Evolutionary conservation across 2,113 vertebrate genomes (phyloP).

Genomic region (Pluvianellus socialis): DNA sequence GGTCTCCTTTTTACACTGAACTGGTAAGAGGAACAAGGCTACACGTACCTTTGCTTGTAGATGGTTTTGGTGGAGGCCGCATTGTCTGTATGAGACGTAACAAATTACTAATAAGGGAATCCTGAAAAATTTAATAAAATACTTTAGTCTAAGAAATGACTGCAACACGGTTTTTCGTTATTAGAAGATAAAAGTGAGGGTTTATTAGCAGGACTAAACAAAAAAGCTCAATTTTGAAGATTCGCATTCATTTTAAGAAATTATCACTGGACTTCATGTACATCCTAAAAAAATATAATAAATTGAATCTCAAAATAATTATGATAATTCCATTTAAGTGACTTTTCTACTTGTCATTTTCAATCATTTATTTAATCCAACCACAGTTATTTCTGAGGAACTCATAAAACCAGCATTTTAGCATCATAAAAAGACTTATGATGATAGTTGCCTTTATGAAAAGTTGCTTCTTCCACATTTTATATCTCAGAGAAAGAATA

Average conservation of each 20-base stretch:
- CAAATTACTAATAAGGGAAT: constrained; percentile 92
- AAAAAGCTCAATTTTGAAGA: neutral
- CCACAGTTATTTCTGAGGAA: neutral
- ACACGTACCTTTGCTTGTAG: constrained; percentile 81
- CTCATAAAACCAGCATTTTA: neutral
- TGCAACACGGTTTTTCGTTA: accelerated
- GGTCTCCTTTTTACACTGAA: neutral
- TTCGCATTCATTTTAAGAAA: neutral
- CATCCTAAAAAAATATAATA: accelerated
- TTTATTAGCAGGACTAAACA: neutral
- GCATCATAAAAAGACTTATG: accelerated
- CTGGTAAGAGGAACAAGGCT: too few species aligned
- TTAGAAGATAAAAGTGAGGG: neutral
- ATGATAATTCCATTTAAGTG: accelerated
- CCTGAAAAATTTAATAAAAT: constrained; percentile 61
- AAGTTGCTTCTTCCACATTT: neutral
- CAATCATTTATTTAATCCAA: neutral
- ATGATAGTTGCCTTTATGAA: accelerated
- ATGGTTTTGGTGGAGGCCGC: constrained; percentile 86
- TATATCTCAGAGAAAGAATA: neutral
- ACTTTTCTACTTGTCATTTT: neutral
- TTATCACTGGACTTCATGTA: accelerated
- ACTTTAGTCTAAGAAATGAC: neutral
- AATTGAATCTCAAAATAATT: neutral
- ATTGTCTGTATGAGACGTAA: constrained; percentile 96